Base-by-base conservation (phyloP, 2,888 invertebrate genomes). In the Arenicola marina region DNA sequence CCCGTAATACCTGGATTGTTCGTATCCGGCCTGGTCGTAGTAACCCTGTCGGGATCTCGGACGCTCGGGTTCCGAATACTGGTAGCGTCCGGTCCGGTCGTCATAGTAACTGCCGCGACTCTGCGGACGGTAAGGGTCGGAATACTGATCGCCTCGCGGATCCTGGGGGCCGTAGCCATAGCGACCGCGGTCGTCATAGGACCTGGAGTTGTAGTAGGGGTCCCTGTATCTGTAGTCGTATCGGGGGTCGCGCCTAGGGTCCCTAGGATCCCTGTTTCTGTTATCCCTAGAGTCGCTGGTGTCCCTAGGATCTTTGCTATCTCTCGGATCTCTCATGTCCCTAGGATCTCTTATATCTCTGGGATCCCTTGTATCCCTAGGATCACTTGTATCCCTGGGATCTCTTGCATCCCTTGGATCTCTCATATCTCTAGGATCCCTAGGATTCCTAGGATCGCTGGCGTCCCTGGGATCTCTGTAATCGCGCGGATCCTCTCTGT, bases 21-120 rank as follows among this genome's bases (percentile, higher is more conserved):
- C 32, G 29, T 61, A 43, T 44, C 56, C 45, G 11, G 26, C 24
- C 4, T 51, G 33, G 11, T 57, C 59, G 15, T 44, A 46, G 48
- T 60, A 32, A 31, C 57, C 63, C 29, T 63, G 60, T 4, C 63
- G 45, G 2, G 62, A 59, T 4, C 55, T 32, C 2, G 63, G 61
- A n/a, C 57, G 31, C 28, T 56, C 59, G 28, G 48, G 31, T 33
- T 33, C 38, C 11, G 48, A 48, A 33, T 56, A 21, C n/a, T n/a
- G n/a, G n/a, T n/a, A n/a, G n/a, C n/a, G n/a, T n/a, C n/a, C n/a
- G 21, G 24, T 28, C 24, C 56, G 46, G 1, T 34, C n/a, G 7
- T 58, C 54, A 21, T 54, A 15, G 7, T 51, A 28, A 43, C 26
- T 33, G 18, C 48, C 55, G 31, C 45, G 53, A 32, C 61, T 56